Evolutionary conservation across 2,888 invertebrate genomes (phyloP).

Genomic region (Stenodema calcarata): DNA sequence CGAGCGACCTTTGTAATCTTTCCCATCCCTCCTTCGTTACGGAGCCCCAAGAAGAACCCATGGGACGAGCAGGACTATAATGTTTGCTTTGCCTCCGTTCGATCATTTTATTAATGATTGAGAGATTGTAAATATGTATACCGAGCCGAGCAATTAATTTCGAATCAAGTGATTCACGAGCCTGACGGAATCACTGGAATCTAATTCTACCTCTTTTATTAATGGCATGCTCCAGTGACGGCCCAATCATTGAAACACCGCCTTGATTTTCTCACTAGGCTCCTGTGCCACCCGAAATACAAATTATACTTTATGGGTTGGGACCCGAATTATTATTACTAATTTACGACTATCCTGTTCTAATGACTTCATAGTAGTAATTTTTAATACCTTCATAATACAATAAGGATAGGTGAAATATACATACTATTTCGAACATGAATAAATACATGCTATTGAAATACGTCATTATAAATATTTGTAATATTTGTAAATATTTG

Average conservation of each 20-base stretch:
- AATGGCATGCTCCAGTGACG: neutral
- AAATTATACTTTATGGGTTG: neutral
- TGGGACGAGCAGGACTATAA: neutral
- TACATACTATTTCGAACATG: no score
- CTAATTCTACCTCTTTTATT: neutral
- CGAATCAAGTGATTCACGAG: neutral
- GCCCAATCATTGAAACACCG: conserved; percentile 2
- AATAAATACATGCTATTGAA: no score
- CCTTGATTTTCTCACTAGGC: neutral
- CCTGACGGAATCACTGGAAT: neutral
- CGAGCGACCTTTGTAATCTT: conserved; percentile 28
- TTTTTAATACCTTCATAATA: no score
- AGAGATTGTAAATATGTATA: conserved; percentile 5
- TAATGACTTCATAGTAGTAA: no score
- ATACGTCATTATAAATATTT: no score
- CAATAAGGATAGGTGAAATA: no score
- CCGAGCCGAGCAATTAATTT: neutral
- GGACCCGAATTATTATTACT: no score
- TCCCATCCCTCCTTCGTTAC: neutral
- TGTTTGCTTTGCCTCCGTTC: neutral
- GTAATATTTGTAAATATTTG: no score
- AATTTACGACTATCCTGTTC: no score
- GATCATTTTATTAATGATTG: conserved; percentile 9
- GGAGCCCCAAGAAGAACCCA: neutral
- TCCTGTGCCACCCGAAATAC: neutral